Evolutionary conservation across 2,888 invertebrate genomes (phyloP).

Genomic region (Chrysolina oricalcia): DNA sequence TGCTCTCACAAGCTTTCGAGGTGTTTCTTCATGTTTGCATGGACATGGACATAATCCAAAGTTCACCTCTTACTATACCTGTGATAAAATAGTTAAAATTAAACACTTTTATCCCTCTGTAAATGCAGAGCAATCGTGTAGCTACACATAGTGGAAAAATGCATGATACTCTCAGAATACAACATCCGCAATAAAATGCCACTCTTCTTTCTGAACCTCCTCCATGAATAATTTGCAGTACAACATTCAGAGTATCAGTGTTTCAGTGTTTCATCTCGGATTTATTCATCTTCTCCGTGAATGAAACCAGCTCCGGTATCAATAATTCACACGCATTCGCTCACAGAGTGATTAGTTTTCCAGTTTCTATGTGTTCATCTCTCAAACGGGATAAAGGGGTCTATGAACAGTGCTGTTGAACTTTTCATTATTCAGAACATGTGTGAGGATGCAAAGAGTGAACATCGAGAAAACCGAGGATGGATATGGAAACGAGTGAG

Average conservation of each 20-base stretch:
- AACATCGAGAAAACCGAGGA: no score
- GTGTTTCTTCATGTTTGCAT: no score
- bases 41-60: no score
- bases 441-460: no score
- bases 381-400: no score
- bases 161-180: neutral
- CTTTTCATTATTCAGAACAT: no score
- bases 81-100: neutral
- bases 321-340: neutral
- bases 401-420: no score
- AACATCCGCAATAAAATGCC: neutral
- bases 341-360: neutral
- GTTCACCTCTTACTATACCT: no score
- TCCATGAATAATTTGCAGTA: constrained; percentile 4
- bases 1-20: no score
- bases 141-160: neutral
- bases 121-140: neutral
- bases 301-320: neutral
- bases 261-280: neutral
- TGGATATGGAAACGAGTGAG: no score
- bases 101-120: neutral
- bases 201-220: neutral
- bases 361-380: no score
- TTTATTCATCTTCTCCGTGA: neutral
- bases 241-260: neutral